These are phyloP conservation scores for Apogon hyalosoma DNA, from an alignment of 2,797 vertebrate species.

Conservation along the genomic window DNA sequence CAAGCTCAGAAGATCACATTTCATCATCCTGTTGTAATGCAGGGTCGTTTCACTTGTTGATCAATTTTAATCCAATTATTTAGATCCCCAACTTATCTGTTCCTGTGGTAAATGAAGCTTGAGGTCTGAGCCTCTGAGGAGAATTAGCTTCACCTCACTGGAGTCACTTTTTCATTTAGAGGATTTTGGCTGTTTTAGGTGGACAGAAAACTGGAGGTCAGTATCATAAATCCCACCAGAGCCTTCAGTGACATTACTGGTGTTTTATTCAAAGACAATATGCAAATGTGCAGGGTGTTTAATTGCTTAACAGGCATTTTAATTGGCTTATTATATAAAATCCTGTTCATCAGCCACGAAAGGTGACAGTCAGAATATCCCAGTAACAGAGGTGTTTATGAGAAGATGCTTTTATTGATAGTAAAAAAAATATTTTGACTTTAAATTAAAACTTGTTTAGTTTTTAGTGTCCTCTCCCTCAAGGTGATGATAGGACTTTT, in stretches of 20 bases:
- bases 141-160: constrained; percentile 74
- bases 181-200: neutral
- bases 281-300: neutral
- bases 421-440: neutral
- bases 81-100: constrained; percentile 78
- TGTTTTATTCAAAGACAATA: constrained; percentile 28
- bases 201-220: constrained; percentile 14
- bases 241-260: neutral
- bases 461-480: constrained; percentile 1
- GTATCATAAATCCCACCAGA: constrained; percentile 10
- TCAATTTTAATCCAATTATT: constrained; percentile 89
- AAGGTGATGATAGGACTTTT: constrained; percentile 1
- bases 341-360: neutral
- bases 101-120: constrained; percentile 79
- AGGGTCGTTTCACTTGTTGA: constrained; percentile 74
- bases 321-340: neutral
- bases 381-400: neutral
- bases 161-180: constrained; percentile 55
- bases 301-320: neutral
- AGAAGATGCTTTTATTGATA: neutral
- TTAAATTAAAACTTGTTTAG: neutral
- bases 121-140: constrained; percentile 70
- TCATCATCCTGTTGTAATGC: neutral
- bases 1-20: neutral
- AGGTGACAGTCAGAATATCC: neutral